A percentile compares a stretch with the other conserved stretches of the same genome.
phyloP scores from a whole-genome alignment of 2,797 vertebrate species.

The Cossypha heuglini region DNA sequence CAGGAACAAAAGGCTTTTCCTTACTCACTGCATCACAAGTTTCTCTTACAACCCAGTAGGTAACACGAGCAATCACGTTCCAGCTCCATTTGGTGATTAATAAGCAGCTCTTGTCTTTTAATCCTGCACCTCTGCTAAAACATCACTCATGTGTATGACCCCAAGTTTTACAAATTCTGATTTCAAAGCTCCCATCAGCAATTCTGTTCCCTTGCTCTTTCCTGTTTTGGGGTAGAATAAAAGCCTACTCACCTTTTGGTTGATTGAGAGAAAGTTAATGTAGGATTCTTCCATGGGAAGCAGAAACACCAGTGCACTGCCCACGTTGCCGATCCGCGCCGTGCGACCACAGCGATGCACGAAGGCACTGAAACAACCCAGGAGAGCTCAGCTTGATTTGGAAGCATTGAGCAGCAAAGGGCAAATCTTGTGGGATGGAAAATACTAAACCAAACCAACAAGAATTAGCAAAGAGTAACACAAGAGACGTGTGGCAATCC shows the following conservation, averaged over 20 bases:
- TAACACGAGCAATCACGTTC: background rate
- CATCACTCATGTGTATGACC: rapidly evolving
- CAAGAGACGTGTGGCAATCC: rapidly evolving
- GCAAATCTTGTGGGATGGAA: background rate
- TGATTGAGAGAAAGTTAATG: conserved; percentile 90
- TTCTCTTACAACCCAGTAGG: background rate
- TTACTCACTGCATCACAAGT: rapidly evolving
- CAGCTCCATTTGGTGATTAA: background rate
- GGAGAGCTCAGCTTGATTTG: background rate
- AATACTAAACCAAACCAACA: background rate
- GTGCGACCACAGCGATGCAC: conserved; percentile 97
- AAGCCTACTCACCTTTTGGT: conserved; percentile 86
- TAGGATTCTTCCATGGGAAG: conserved; percentile 97
- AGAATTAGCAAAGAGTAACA: background rate
- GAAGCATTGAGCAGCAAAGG: background rate
- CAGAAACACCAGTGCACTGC: conserved; percentile 90
- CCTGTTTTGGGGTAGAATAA: background rate
- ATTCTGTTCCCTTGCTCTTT: background rate
- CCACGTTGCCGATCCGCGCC: conserved; percentile 87
- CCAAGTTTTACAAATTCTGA: background rate
- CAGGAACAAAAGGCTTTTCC: background rate
- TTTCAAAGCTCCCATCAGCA: background rate
- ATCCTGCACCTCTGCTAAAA: background rate
- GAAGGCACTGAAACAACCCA: conserved; percentile 81
- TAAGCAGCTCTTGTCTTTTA: background rate